Percentiles rank a stretch among this genome's conserved stretches.
Evolutionary conservation across 2,888 invertebrate genomes (phyloP).

Genomic region (Mongoloraphidia duomilia): DNA sequence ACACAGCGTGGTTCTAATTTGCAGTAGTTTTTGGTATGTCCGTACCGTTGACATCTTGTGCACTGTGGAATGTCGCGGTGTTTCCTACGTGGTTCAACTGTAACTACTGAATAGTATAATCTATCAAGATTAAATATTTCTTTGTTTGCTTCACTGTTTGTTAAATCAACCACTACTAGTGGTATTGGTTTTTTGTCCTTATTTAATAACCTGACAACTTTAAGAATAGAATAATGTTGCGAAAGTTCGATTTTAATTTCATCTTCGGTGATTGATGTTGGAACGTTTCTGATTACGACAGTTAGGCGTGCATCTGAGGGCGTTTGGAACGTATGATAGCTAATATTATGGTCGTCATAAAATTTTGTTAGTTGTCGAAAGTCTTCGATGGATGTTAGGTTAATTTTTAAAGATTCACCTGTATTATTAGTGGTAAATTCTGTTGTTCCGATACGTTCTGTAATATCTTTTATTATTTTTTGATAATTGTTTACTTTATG

Average conservation of each 20-base stretch:
- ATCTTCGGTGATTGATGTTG: conserved; percentile 2
- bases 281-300: conserved; percentile 3
- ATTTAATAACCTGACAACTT: too few relatives aligned
- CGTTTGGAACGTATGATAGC: conserved; percentile 1
- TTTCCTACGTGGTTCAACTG: background rate
- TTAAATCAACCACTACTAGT: background rate
- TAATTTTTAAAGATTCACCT: conserved; percentile 5
- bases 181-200: too few relatives aligned
- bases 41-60: background rate
- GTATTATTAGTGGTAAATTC: too few relatives aligned
- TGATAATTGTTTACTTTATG: too few relatives aligned
- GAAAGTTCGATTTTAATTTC: background rate
- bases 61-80: too few relatives aligned
- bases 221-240: background rate
- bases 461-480: too few relatives aligned
- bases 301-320: background rate
- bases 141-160: background rate
- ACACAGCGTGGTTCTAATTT: conserved; percentile 3
- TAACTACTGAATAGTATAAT: conserved; percentile 1
- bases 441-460: too few relatives aligned
- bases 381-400: conserved; percentile 2
- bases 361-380: conserved; percentile 3
- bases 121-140: conserved; percentile 1
- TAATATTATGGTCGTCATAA: conserved; percentile 2
- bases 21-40: conserved; percentile 6